Evolutionary conservation across 2,888 invertebrate species (phyloP), one percentile per base, ranked within the genome.

Genomic region (Apamea monoglypha): DNA sequence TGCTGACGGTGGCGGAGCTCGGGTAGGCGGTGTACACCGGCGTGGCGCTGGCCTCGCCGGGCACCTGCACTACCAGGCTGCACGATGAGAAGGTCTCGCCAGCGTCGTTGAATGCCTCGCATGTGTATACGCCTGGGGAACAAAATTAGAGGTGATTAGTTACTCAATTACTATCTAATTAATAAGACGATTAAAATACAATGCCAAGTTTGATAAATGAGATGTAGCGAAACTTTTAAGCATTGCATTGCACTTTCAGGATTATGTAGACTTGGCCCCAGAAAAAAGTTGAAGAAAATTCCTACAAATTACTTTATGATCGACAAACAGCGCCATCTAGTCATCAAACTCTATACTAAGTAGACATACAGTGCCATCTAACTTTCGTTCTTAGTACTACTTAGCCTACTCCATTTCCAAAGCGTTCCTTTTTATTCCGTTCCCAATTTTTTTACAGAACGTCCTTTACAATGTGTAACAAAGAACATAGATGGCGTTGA

Each of bases 61-160:
- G 98, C 88, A 99, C 99, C 81, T 97, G 94, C 81, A 99, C 99
- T 91, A 98, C 98, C 82, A 99, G 97, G 87, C 99, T 98, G 95
- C 99, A 99, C 90, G 98, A 98, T 93, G 99, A 99, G 97, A 99
- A 99, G 88, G 98, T 98, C 96, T 99, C 99, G 87, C 99, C 99
- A 74, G 98, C 98, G 96, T 99, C 98, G 96, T 99, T 99, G 97
- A 99, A 99, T 87, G 99, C 99, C 95, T 99, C 99, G 95, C 99
- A 99, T 29, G 99, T 99, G 97, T 99, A 99, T 25, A 98, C 98
- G 82, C 99, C 99, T 92, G 98, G 1, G 6, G 25, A 36, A 29
- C 1, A 21, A 25, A 63, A 53, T 21, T 40, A 29, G 12, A 25
- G 10, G 18, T 32, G 0, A 47, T 14, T n/a, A n/a, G 40, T 40